Evolutionary conservation across 1,140 invertebrate genomes (phyloP).

Genomic region (Drosophila sechellia): DNA sequence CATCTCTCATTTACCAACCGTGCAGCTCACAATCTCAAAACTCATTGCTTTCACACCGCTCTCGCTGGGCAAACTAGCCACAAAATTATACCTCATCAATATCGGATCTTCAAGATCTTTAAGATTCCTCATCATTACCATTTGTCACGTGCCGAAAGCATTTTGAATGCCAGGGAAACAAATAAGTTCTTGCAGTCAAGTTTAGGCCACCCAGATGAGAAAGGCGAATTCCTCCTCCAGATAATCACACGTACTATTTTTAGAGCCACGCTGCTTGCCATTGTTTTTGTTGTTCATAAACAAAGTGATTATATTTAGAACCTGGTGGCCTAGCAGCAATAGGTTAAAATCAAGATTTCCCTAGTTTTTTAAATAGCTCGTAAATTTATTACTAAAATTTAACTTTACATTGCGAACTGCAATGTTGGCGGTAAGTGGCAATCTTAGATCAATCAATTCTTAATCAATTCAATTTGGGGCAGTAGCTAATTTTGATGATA

Average conservation of each 20-base stretch:
- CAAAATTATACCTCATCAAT: constrained; percentile 23
- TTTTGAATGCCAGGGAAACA: constrained; percentile 25
- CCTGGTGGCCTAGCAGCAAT: constrained; percentile 25
- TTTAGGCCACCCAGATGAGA: constrained; percentile 54
- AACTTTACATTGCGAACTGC: constrained; percentile 80
- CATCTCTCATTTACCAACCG: constrained; percentile 54
- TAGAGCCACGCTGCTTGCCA: constrained; percentile 15
- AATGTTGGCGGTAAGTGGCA: constrained; percentile 80
- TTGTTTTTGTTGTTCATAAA: constrained; percentile 26
- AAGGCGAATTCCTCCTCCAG: constrained; percentile 33
- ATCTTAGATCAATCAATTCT: too few species aligned
- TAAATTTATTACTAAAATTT: constrained; percentile 50
- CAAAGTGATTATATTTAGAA: constrained; percentile 22
- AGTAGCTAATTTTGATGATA: constrained; percentile 37
- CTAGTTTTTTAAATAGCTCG: constrained; percentile 8
- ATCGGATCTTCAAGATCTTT: neutral
- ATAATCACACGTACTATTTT: constrained; percentile 28
- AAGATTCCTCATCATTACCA: constrained; percentile 33
- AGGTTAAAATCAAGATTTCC: neutral
- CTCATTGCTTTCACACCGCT: constrained; percentile 20
- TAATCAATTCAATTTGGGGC: constrained; percentile 33
- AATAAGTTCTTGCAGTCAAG: constrained; percentile 78
- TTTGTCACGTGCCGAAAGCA: constrained; percentile 62
- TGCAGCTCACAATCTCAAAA: constrained; percentile 55
- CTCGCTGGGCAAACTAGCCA: constrained; percentile 24